These are phyloP conservation scores for Drosophila nikananu DNA, from an alignment of 1,140 invertebrate genomes.

Conservation along the genomic window DNA sequence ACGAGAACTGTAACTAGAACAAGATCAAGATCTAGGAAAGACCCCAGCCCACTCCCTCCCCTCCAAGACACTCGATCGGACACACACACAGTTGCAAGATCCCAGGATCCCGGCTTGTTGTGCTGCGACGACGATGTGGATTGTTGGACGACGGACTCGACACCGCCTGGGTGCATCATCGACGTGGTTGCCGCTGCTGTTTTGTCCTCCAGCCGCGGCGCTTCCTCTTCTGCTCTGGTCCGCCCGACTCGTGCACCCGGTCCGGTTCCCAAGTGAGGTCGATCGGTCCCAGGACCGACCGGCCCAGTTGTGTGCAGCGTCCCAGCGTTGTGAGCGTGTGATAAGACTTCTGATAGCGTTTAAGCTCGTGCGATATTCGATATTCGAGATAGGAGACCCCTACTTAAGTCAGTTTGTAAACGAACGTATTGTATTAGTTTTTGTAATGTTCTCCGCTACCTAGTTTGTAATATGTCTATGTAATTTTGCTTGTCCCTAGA, in stretches of 20 bases:
- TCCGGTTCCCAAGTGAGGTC: conserved; percentile 56
- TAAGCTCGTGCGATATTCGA: conserved; percentile 64
- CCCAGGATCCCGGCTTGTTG: conserved; percentile 45
- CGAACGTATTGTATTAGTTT: conserved; percentile 80
- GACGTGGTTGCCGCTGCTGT: conserved; percentile 78
- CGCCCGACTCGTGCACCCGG: conserved; percentile 77
- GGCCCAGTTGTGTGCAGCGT: conserved; percentile 42
- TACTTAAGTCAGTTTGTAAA: conserved; percentile 80
- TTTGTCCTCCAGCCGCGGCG: conserved; percentile 81
- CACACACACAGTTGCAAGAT: conserved; percentile 35
- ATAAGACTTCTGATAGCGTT: conserved; percentile 79
- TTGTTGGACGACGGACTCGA: conserved; percentile 40
- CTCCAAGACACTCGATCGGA: conserved; percentile 48
- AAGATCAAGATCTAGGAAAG: conserved; percentile 31
- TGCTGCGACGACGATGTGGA: conserved; percentile 52
- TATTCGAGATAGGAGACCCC: conserved; percentile 56
- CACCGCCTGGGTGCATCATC: conserved; percentile 68
- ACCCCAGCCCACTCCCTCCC: conserved; percentile 31
- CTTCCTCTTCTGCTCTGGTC: conserved; percentile 80
- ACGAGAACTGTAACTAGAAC: conserved; percentile 25
- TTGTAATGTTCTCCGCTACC: conserved; percentile 75
- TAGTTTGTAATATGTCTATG: conserved; percentile 64
- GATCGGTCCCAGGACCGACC: neutral
- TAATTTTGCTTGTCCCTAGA: conserved; percentile 66
- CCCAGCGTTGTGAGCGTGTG: conserved; percentile 71